Percentiles rank a stretch among this genome's conserved stretches.
Conservation (phyloP, 2,888 invertebrate species). For the Venusia cambrica region DNA sequence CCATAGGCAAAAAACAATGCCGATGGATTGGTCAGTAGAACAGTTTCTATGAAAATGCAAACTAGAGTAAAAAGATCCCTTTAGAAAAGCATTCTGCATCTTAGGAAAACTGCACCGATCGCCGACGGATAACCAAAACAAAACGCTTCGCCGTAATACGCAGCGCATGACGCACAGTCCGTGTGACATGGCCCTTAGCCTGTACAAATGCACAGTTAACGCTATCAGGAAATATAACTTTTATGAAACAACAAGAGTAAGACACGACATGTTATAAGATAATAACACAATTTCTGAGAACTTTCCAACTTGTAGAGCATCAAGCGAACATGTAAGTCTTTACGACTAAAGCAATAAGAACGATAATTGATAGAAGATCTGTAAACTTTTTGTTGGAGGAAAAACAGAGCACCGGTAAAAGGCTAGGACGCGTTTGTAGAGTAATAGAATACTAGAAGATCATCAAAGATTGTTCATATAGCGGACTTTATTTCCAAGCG, state of each 20-base stretch:
- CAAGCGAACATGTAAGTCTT: constrained; percentile 1
- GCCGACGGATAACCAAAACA: no score
- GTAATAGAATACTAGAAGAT: constrained; percentile 40
- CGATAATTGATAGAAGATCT: background rate
- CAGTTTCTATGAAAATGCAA: no score
- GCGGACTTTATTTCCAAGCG: background rate
- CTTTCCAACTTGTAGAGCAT: constrained; percentile 4
- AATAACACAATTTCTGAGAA: constrained; percentile 16
- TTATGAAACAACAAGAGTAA: constrained; percentile 8
- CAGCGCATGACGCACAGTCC: no score
- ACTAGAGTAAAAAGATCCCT: no score
- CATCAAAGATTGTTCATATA: constrained; percentile 33
- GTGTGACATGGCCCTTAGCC: no score
- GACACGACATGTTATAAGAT: constrained; percentile 10
- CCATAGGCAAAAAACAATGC: no score
- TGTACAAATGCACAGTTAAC: no score
- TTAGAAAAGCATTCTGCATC: no score
- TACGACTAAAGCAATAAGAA: background rate
- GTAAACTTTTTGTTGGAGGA: constrained; percentile 16
- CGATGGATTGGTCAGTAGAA: no score
- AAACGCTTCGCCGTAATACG: no score
- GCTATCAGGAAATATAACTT: constrained; percentile 2
- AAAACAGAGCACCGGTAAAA: constrained; percentile 44
- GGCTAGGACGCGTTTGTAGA: constrained; percentile 41
- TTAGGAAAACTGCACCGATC: no score